Percentiles rank a stretch among this genome's conserved stretches.
Conservation (phyloP, 2,113 vertebrate species). For the Syngnathus floridae region DNA sequence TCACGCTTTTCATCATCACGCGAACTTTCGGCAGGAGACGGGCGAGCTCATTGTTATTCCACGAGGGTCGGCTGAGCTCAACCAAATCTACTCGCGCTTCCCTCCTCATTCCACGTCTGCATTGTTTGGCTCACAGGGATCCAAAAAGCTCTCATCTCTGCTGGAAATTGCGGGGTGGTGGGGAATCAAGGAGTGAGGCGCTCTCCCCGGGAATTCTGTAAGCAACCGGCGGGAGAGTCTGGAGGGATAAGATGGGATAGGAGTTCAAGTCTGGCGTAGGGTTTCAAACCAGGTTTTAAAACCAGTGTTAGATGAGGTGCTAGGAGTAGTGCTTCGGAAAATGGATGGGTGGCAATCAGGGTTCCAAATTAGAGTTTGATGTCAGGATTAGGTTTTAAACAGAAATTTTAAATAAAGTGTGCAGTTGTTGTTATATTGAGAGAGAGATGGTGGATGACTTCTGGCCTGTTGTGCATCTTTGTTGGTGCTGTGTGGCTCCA, state of each 20-base stretch:
- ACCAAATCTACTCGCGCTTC: conserved; percentile 58
- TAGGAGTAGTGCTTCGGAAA: not conserved
- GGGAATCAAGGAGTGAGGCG: conserved; percentile 49
- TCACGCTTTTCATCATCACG: conserved; percentile 53
- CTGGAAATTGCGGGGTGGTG: conserved; percentile 49
- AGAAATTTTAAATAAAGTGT: conserved; percentile 10
- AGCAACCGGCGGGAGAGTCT: conserved; percentile 23
- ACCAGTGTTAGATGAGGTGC: not conserved
- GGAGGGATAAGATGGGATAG: conserved; percentile 30
- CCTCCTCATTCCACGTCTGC: conserved; percentile 54
- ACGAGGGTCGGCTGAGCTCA: conserved; percentile 59
- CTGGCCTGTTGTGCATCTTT: conserved; percentile 37
- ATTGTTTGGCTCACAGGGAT: conserved; percentile 59
- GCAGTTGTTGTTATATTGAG: conserved; percentile 49
- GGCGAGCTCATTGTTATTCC: conserved; percentile 68
- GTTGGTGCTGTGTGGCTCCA: conserved; percentile 25
- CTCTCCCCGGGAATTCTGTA: conserved; percentile 32
- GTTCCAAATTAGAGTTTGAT: not conserved
- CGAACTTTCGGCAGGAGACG: conserved; percentile 56
- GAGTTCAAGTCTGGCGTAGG: not conserved
- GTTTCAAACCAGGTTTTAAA: not conserved
- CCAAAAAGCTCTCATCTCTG: conserved; percentile 50
- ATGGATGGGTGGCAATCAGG: not conserved
- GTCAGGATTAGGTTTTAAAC: not conserved
- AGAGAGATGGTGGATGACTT: conserved; percentile 34